Conservation (phyloP, 2,797 vertebrate species). For the Podarcis siculus region DNA sequence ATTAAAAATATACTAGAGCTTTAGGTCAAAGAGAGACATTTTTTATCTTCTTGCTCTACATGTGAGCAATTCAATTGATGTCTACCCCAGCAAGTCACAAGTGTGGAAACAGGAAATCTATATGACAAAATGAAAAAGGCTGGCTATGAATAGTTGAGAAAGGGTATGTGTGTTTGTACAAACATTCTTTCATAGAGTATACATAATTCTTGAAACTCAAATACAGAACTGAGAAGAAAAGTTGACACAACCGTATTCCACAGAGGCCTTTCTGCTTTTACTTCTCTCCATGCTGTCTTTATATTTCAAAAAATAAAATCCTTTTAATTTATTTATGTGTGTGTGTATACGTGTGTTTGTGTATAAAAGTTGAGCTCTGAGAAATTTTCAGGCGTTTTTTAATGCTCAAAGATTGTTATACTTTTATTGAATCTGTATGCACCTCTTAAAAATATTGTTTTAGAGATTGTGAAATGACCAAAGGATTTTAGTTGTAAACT, state of each 20-base stretch:
- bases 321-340: constrained; percentile 2
- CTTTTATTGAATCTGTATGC: neutral
- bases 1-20: constrained; percentile 24
- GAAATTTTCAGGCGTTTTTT: neutral
- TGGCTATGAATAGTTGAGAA: neutral
- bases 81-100: constrained; percentile 25
- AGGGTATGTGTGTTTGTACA: neutral
- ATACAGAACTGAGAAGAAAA: neutral
- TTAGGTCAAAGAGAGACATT: constrained; percentile 7
- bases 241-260: neutral
- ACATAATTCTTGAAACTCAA: constrained; percentile 13
- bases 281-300: neutral
- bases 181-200: constrained; percentile 18
- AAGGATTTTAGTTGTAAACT: neutral
- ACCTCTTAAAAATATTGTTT: neutral
- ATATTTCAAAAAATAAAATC: neutral
- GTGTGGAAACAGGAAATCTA: constrained; percentile 31
- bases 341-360: too few relatives aligned
- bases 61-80: constrained; percentile 21
- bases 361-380: neutral
- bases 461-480: neutral
- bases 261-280: neutral
- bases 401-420: neutral
- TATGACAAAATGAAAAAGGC: constrained; percentile 29
- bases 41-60: constrained; percentile 32